Base-by-base conservation (phyloP, 2,797 vertebrate species). In the Coccyzus lansbergi region DNA sequence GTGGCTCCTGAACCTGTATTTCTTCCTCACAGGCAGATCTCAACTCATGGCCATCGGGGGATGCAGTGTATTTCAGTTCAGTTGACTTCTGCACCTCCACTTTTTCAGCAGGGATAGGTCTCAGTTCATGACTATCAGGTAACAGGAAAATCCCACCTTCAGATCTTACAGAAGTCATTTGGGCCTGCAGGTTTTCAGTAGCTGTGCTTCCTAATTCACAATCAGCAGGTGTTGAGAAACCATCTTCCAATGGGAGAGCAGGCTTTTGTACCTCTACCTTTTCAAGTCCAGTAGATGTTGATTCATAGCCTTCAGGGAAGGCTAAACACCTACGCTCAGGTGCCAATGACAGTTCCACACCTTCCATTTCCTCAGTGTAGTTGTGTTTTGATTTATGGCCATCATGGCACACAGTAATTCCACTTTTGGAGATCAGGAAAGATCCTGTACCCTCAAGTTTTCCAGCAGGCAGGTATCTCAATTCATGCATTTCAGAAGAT, bases 251-350 rank as follows among this genome's bases (percentile, higher is more conserved):
- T 1, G 15, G 55, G 7, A 83, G 31, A 63, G 75, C 8, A 29
- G 68, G 31, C 18, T 83, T 94, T 33, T 83, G 60, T 19, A 40
- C 36, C n/a, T 95, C 90, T 9, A 15, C 15, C 77, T 78, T 83
- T 48, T 78, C 96, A 81, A 21, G 15, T 40, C 78, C 51, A 20
- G 34, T 15, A 29, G 94, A 65, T 76, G 82, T 34, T 33, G 93
- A 25, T 69, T 72, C 80, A 38, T 26, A 86, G 72, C 69, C 93
- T 52, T 98, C 97, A 16, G 96, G 92, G 25, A 96, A 94, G 24
- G 92, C 84, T 46, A 97, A 97, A 58, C 81, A 72, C 44, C 95
- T 96, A 76, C 77, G 93, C 63, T 96, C 94, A 87, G 98, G 89
- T 16, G 94, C 93, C 74, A 96, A 64, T 0, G 95, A 96, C 78